A percentile compares a stretch with the other conserved stretches of the same genome.
These are phyloP conservation scores for Laticauda laticaudata DNA, from an alignment of 2,113 vertebrate species.

Conservation along the genomic window DNA sequence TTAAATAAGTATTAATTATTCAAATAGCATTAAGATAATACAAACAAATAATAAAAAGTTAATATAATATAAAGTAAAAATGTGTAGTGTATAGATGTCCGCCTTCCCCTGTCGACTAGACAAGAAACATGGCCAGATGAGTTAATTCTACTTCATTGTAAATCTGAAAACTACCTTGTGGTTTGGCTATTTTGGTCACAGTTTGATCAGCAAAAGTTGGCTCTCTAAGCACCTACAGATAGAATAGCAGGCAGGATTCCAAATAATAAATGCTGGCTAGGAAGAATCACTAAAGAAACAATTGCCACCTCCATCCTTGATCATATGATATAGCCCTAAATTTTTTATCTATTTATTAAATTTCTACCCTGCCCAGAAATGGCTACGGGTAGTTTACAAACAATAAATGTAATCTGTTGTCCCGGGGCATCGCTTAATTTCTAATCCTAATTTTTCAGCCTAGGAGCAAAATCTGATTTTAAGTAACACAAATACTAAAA, in stretches of 20 bases:
- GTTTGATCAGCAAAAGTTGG: background rate
- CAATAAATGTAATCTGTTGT: background rate
- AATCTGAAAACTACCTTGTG: background rate
- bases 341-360: background rate
- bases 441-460: background rate
- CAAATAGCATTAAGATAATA: background rate
- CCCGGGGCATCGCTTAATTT: background rate
- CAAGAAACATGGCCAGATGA: background rate
- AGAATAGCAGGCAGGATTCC: background rate
- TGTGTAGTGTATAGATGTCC: background rate
- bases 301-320: background rate
- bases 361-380: background rate
- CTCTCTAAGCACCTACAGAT: background rate
- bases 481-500: background rate
- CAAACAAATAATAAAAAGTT: background rate
- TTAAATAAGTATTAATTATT: background rate
- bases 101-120: background rate
- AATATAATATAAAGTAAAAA: background rate
- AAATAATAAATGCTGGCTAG: background rate
- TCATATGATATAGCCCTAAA: background rate
- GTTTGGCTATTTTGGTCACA: background rate
- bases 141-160: background rate
- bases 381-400: background rate
- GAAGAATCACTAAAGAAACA: background rate
- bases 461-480: background rate